Evolutionary conservation across 2,797 vertebrate genomes (phyloP), one percentile per base, ranked within the genome.

Genomic region (Myotis vivesi): DNA sequence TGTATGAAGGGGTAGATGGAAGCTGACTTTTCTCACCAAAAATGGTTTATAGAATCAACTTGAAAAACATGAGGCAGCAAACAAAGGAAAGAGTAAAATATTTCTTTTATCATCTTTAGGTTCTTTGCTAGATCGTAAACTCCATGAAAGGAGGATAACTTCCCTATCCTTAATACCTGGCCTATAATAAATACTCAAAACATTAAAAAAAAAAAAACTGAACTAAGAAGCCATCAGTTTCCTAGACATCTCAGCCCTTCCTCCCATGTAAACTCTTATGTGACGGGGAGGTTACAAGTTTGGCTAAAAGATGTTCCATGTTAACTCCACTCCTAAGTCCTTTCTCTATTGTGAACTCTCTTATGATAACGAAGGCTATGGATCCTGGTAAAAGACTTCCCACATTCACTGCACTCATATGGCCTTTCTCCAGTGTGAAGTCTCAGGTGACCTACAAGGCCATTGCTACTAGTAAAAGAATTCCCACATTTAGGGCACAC

Each of bases 11-110:
- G 86, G 25, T 85, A 77, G 69, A 93, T 71, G 13, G 80, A 91
- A 81, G n/a, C 46, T 80, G 75, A 93, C 46, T 68, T 92, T 84
- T 51, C 41, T 87, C 8, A 87, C 13, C 71, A 71, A 75, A 93
- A 89, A 69, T 66, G 51, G 28, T 62, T 85, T 64, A 41, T 38
- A 68, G n/a, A 82, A 75, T 89, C 55, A 81, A 36, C 79, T 64
- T 95, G 68, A 7, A 81, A 93, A 55, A 57, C 59, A 6, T 88
- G 57, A 62, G 23, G 23, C 36, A 41, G 23, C 38, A 57, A 84
- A 92, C n/a, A 64, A 80, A 94, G 46, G n/a, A 89, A 93, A 89
- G 75, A 90, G 28, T 44, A 71, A 94, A 73, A 73, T 95, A 77
- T n/a, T 82, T 90, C 46, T 80, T 86, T 23, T 62, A 12, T 72